Base-by-base conservation (phyloP, 2,888 invertebrate species). In the Junonia oenone region DNA sequence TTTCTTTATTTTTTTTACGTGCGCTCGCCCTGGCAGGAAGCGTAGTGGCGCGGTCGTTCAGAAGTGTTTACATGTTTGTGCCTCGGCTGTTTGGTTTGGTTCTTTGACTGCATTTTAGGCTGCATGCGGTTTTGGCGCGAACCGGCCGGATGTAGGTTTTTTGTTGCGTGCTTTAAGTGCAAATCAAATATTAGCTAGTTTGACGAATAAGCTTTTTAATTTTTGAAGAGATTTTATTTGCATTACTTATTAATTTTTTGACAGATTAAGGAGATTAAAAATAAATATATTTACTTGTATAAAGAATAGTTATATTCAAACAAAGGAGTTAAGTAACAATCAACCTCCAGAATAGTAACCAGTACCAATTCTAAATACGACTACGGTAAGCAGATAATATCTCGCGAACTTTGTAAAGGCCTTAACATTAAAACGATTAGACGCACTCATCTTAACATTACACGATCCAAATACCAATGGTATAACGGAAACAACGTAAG, bases 11-110 rank as follows among this genome's bases (percentile, higher is more conserved):
- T 38, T 38, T 40, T 40, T 17, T 15, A 55, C 54, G 55, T 62
- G 62, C 54, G 54, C 59, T 66, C n/a, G 22, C 6, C 43, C 65
- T 56, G 70, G 66, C 74, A 72, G 73, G 74, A 75, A 74, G 66
- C 68, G 68, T 65, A 62, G 47, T 35, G 46, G 67, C 63, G 58
- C 72, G 64, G 69, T 68, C 68, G 68, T 69, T 69, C 63, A 68
- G 69, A 71, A 75, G 75, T 81, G 81, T 83, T 81, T 80, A 78
- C 80, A 74, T 76, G 75, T 81, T 82, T 75, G 76, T 73, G 71
- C 74, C 66, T 68, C 68, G 72, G 57, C 66, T 83, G 76, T 85
- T 85, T 81, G 78, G 73, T 73, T 81, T 79, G 68, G 75, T 65
- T 78, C 81, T 84, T 81, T 81, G 76, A 69, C 79, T 79, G 75